Percentiles rank a stretch among this genome's conserved stretches.
Conservation (phyloP, 2,113 vertebrate species). For the Bubo bubo region DNA sequence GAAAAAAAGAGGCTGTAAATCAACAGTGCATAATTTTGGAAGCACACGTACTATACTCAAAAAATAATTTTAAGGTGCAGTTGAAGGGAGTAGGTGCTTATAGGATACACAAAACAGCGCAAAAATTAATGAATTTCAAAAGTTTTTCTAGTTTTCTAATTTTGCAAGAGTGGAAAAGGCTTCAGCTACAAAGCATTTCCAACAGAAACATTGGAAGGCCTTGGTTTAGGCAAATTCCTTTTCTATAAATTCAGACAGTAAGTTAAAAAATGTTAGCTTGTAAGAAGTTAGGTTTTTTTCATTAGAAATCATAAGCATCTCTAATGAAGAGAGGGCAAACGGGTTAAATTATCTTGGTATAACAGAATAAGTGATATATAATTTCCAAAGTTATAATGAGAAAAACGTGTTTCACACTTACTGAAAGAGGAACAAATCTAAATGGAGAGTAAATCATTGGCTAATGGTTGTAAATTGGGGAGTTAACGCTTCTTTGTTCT, state of each 20-base stretch:
- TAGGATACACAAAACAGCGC: background rate
- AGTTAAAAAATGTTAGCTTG: background rate
- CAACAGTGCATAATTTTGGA: background rate
- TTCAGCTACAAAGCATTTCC: background rate
- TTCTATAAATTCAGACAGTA: background rate
- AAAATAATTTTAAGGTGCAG: background rate
- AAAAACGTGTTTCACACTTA: background rate
- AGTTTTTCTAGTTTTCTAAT: background rate
- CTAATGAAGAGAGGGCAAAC: background rate
- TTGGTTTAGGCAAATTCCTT: background rate
- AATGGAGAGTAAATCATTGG: background rate
- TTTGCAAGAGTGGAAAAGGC: background rate
- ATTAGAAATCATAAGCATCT: background rate
- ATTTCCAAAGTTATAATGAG: background rate
- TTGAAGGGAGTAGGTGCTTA: background rate
- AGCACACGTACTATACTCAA: background rate
- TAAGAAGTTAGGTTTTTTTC: background rate
- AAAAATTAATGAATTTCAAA: background rate
- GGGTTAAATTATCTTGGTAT: background rate
- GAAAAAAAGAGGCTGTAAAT: background rate
- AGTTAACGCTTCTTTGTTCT: background rate
- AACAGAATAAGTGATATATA: background rate
- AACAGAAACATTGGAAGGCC: background rate
- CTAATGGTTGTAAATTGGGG: background rate
- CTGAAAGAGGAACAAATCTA: background rate